Evolutionary conservation across 1,140 invertebrate species (phyloP).

Genomic region (Argopecten irradians): DNA sequence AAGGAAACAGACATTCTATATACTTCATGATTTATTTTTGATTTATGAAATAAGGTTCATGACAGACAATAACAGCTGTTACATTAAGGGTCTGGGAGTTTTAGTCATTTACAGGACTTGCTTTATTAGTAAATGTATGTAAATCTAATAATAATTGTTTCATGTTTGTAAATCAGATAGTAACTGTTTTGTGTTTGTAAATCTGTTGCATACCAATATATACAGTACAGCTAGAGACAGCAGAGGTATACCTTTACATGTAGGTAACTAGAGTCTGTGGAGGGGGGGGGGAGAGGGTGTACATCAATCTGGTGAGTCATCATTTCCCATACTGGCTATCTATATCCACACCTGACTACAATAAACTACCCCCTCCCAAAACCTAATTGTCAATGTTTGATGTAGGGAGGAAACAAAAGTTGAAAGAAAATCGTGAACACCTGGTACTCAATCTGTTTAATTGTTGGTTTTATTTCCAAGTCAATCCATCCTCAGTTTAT

Average conservation of each 20-base stretch:
- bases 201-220: neutral
- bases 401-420: neutral
- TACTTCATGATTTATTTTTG: no score
- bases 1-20: no score
- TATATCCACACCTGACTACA: neutral
- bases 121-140: no score
- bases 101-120: no score
- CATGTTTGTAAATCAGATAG: no score
- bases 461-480: neutral
- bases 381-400: conserved; percentile 5
- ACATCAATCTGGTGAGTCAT: neutral
- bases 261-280: neutral
- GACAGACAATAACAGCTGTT: no score
- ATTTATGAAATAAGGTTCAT: no score
- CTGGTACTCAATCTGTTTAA: neutral
- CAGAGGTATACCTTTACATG: neutral
- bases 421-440: neutral
- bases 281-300: neutral
- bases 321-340: neutral
- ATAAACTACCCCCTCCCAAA: neutral
- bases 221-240: neutral
- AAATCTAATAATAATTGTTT: no score
- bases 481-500: neutral
- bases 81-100: no score
- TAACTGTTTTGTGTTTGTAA: neutral